Percentiles rank a stretch among this genome's conserved stretches.
These are phyloP conservation scores for Spisula solida DNA, from an alignment of 2,888 invertebrate species.

Conservation along the genomic window DNA sequence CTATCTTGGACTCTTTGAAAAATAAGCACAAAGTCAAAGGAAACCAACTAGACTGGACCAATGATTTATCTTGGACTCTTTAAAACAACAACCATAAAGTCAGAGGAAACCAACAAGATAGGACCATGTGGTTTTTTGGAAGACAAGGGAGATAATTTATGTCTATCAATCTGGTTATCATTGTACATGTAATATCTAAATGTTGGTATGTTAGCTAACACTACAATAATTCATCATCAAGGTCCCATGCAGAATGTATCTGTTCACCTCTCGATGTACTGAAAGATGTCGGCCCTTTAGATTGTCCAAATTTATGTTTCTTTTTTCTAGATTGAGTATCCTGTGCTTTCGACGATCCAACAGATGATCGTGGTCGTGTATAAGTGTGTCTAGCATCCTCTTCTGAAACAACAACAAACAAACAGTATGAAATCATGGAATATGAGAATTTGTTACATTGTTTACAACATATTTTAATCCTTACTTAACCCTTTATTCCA, in stretches of 20 bases:
- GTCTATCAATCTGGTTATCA: no score
- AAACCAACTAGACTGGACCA: no score
- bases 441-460: background rate
- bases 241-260: slow-evolving; percentile 67
- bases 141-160: no score
- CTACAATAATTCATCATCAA: slow-evolving; percentile 66
- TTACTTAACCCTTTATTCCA: no score
- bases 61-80: no score
- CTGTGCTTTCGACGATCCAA: background rate
- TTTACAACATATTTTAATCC: no score
- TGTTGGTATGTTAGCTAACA: background rate
- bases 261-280: slow-evolving; percentile 68
- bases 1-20: no score
- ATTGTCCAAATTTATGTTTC: slow-evolving; percentile 55
- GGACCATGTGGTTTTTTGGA: no score
- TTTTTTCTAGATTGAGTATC: slow-evolving; percentile 37
- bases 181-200: background rate
- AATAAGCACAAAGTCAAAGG: no score
- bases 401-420: background rate
- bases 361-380: slow-evolving; percentile 38
- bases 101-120: no score
- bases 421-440: background rate
- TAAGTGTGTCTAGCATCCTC: slow-evolving; percentile 23
- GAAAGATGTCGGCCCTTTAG: slow-evolving; percentile 58
- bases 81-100: no score